Percentiles rank a stretch among this genome's conserved stretches.
Evolutionary conservation across 2,888 invertebrate species (phyloP).

Genomic region (Tridacna gigas): DNA sequence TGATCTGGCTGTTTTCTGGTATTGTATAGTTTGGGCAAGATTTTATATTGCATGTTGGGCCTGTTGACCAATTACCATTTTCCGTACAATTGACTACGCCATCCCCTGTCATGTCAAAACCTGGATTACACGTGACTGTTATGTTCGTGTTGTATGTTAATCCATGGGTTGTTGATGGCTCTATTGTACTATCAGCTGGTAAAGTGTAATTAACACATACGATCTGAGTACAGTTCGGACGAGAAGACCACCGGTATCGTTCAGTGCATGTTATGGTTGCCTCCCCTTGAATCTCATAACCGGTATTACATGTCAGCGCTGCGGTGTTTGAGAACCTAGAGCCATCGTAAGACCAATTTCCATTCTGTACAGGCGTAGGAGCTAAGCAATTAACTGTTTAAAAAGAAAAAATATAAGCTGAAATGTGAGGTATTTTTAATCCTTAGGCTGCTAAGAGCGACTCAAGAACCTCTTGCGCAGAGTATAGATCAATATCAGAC

Average conservation of each 20-base stretch:
- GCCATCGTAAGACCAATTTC: not conserved
- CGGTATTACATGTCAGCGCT: not conserved
- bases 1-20: not conserved
- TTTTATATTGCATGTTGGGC: not conserved
- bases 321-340: not conserved
- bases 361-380: not conserved
- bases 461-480: no score
- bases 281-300: not conserved
- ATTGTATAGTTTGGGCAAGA: conserved; percentile 4
- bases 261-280: conserved; percentile 2
- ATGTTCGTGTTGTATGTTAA: not conserved
- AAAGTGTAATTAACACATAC: not conserved
- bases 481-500: no score
- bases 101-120: not conserved
- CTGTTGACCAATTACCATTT: conserved; percentile 2
- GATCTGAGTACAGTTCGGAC: not conserved
- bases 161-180: not conserved
- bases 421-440: no score
- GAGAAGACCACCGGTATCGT: not conserved
- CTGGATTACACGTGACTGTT: conserved; percentile 1
- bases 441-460: no score
- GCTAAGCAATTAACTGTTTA: not conserved
- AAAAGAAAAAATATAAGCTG: not conserved
- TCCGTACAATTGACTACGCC: not conserved
- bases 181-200: not conserved